Conservation (phyloP, 2,888 invertebrate genomes). For the Agrochola lota region DNA sequence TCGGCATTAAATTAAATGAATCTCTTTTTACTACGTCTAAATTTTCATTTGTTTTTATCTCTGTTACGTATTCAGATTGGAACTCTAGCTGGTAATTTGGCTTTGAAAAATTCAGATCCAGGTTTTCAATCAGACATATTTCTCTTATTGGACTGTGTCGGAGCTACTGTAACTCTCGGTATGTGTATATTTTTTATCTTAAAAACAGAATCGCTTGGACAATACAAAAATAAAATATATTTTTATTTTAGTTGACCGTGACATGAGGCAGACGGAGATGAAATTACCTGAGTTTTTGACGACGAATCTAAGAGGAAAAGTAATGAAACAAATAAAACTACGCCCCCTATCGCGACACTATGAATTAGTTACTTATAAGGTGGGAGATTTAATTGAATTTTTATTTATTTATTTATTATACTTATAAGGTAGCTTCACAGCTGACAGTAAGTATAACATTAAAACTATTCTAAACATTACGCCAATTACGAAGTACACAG, state of each 20-base stretch:
- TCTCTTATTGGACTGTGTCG: constrained; percentile 89
- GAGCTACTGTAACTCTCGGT: constrained; percentile 87
- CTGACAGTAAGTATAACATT: too few species aligned
- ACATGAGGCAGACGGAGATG: constrained; percentile 67
- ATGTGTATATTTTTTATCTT: constrained; percentile 34
- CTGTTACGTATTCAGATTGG: constrained; percentile 83
- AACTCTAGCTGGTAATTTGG: constrained; percentile 91
- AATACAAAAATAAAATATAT: constrained; percentile 5
- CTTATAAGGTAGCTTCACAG: too few species aligned
- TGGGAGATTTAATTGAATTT: constrained; percentile 45
- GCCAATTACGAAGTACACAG: too few species aligned
- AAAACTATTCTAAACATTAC: too few species aligned
- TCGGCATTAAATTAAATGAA: too few species aligned
- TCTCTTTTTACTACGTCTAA: too few species aligned
- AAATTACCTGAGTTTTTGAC: constrained; percentile 88
- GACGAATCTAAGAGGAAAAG: constrained; percentile 90
- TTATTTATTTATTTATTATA: too few species aligned
- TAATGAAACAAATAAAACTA: constrained; percentile 91
- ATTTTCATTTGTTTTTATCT: too few species aligned
- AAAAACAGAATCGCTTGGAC: neutral
- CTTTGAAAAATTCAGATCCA: constrained; percentile 90
- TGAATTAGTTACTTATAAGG: constrained; percentile 75
- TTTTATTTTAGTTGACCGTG: constrained; percentile 67
- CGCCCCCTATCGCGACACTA: constrained; percentile 82
- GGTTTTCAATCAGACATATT: constrained; percentile 92